Evolutionary conservation across 2,113 vertebrate genomes (phyloP), one percentile per base, ranked within the genome.

Genomic region (Microtus pennsylvanicus): DNA sequence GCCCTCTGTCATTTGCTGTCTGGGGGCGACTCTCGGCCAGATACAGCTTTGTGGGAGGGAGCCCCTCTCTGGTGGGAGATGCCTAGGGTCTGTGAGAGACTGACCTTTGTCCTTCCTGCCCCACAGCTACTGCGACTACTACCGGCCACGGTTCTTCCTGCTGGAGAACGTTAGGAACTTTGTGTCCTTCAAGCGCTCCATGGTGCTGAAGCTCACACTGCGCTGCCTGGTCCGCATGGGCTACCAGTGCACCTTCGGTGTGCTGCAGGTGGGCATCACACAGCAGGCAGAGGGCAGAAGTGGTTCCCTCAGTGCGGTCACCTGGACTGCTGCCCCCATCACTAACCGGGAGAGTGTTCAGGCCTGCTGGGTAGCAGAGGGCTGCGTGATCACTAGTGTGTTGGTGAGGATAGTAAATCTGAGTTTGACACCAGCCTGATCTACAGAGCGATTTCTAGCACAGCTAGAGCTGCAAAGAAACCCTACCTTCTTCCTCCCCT

Each of bases 81-180:
- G 26, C 38, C 38, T 42, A 35, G 42, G 55, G 22, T 55, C 24
- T 38, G 55, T 17, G 22, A 26, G 24, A 42, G 24, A 63, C 13
- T 69, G 30, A 87, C 42, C 63, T 33, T 7, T 86, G 63, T 50
- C 30, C 42, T 19, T 67, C 42, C 82, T 65, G 58, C 61, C 45
- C 7, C 3, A 11, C 97, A 99, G 99, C 95, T 99, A 99, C 98
- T 99, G 99, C 17, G 99, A 99, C 94, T 99, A 99, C 98, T 99
- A 99, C 98, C 98, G 99, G 78, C 99, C 99, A 0, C 99, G 99
- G 19, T 99, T 99, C 97, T 99, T 99, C 98, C 98, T 99, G 7
- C 98, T 99, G 97, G 99, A 99, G 98, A 99, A 99, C 0, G 99
- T 99, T 95, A 98, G 99, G 96, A 99, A 99, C 93, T 99, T 99